phyloP scores from a whole-genome alignment of 2,113 vertebrate species.

The Hyperopisus bebe region DNA sequence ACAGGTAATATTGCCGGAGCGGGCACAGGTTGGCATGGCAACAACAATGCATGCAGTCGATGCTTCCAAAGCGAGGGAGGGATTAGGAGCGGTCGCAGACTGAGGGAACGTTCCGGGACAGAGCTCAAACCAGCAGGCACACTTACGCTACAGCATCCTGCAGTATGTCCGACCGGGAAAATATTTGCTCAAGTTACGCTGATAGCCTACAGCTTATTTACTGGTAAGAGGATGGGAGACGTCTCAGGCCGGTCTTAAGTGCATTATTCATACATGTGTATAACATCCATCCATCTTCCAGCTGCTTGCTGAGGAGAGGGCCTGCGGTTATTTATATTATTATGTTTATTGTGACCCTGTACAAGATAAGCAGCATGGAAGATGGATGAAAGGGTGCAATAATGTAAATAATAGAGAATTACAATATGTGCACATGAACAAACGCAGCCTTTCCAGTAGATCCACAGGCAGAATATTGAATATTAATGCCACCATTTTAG shows the following conservation, averaged over 20 bases:
- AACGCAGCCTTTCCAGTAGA: not conserved
- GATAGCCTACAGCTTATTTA: not conserved
- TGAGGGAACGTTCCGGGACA: slow-evolving; percentile 30
- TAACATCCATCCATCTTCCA: not conserved
- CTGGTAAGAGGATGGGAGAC: slow-evolving; percentile 38
- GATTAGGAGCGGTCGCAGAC: slow-evolving; percentile 25
- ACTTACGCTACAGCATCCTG: not conserved
- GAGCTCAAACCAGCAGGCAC: slow-evolving; percentile 51
- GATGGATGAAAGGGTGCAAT: not conserved
- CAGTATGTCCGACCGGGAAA: not conserved
- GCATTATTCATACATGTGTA: not conserved
- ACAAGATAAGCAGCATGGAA: not conserved
- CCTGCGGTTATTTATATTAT: not conserved
- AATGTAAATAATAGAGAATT: not conserved
- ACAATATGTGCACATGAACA: not conserved
- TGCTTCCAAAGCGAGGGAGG: not conserved
- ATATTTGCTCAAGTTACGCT: not conserved
- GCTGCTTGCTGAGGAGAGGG: not conserved
- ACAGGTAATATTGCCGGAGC: not conserved
- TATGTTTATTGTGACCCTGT: not conserved
- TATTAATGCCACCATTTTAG: not conserved
- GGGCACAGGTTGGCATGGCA: slow-evolving; percentile 30
- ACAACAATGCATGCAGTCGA: slow-evolving; percentile 24
- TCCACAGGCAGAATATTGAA: not conserved
- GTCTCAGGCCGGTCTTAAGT: not conserved